Evolutionary conservation across 2,888 invertebrate species (phyloP), one percentile per base, ranked within the genome.

Genomic region (Sarcophaga carnaria): DNA sequence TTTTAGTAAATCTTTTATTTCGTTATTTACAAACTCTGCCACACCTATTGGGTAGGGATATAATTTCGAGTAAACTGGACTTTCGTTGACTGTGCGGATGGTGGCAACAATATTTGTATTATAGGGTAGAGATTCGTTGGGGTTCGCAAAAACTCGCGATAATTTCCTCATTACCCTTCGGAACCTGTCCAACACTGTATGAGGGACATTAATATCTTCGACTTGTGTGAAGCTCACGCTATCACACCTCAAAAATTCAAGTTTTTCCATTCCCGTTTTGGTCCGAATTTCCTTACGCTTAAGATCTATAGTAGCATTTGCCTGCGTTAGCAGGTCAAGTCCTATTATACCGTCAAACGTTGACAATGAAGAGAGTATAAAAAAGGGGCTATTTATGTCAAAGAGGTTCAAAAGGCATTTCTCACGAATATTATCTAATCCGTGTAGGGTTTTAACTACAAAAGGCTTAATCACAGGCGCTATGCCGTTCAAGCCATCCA

Each of bases 181-280:
- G 72, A 8, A 75, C 25, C 3, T 11, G 25, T 1, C 17, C 25
- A 4, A 27, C 17, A n/a, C 5, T 14, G 49, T 60, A 47, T 12
- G 76, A 27, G 17, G 86, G 49, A 79, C 66, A 11, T 76, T 69
- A 72, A 78, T 83, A 17, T 86, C 62, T 27, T 89, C 80, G 22
- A 88, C 67, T 69, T 76, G 77, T 67, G 67, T 71, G 77, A 83
- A 86, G 79, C 86, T 88, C 66, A 86, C 83, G 70, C 84, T 86
- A 63, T 62, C 75, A 74, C 80, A 86, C 87, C 85, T 83, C 25
- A 86, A 72, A 80, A 88, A 88, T 76, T 72, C 20, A 27, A 88
- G 76, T 66, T 54, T 69, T 63, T 88, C 88, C 25, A 72, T 72
- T 25, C 87, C 86, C 37, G 54, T 22, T 22, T 22, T 22, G 22